Evolutionary conservation across 2,888 invertebrate species (phyloP).

Genomic region (Drosophila pseudotalamancana): DNA sequence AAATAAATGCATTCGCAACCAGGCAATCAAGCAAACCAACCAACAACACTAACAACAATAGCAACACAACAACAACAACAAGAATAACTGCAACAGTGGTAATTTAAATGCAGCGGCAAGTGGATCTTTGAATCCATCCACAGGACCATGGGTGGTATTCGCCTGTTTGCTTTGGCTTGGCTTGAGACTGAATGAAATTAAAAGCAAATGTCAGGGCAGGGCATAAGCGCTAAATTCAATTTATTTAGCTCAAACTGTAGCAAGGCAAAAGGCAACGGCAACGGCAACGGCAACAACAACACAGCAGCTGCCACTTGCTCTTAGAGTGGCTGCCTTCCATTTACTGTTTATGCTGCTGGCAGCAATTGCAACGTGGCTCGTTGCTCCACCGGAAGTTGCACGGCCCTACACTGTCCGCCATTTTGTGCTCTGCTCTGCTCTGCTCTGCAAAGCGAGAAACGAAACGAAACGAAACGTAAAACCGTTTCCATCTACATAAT

Average conservation of each 20-base stretch:
- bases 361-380: conserved; percentile 27
- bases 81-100: conserved; percentile 24
- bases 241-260: conserved; percentile 65
- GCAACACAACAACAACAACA: conserved; percentile 25
- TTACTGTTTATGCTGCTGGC: conserved; percentile 56
- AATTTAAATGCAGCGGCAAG: conserved; percentile 42
- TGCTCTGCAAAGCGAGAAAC: conserved; percentile 32
- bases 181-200: conserved; percentile 69
- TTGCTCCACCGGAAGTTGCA: conserved; percentile 55
- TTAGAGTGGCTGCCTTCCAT: conserved; percentile 51
- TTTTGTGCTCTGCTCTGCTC: too few species aligned
- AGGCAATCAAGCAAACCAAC: conserved; percentile 59
- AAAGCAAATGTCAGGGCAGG: conserved; percentile 68
- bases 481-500: conserved; percentile 75
- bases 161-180: conserved; percentile 37
- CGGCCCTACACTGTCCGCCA: conserved; percentile 55
- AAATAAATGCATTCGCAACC: conserved; percentile 51
- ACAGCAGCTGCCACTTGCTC: conserved; percentile 21
- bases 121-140: conserved; percentile 24
- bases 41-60: conserved; percentile 23
- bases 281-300: conserved; percentile 5
- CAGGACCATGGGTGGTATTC: conserved; percentile 8
- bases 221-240: conserved; percentile 74
- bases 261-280: conserved; percentile 25
- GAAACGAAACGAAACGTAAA: conserved; percentile 61